A percentile compares a stretch with the other conserved stretches of the same genome.
phyloP scores from a whole-genome alignment of 2,888 invertebrate species.

The Bellardia bayeri region DNA sequence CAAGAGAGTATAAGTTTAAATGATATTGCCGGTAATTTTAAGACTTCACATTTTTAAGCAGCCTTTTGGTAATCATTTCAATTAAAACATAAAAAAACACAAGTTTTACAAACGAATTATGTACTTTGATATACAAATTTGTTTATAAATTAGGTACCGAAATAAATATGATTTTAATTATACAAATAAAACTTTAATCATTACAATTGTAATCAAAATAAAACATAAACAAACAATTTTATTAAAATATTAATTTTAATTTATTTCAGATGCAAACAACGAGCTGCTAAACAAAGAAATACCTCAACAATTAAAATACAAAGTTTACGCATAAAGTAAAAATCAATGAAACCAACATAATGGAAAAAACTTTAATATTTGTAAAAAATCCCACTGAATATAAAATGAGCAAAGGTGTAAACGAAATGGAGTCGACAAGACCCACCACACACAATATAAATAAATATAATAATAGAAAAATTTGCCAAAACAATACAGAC shows the following conservation, averaged over 20 bases:
- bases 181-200: too few relatives aligned
- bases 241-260: neutral
- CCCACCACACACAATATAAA: slow-evolving; percentile 13
- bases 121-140: too few relatives aligned
- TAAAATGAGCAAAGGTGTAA: slow-evolving; percentile 18
- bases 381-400: slow-evolving; percentile 32
- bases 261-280: slow-evolving; percentile 20
- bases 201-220: too few relatives aligned
- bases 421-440: neutral
- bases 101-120: too few relatives aligned
- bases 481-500: neutral
- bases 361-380: slow-evolving; percentile 34
- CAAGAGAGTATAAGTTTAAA: too few relatives aligned
- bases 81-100: too few relatives aligned
- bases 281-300: neutral
- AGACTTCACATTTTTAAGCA: too few relatives aligned
- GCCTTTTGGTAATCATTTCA: too few relatives aligned
- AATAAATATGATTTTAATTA: too few relatives aligned
- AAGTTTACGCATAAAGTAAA: neutral
- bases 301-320: neutral
- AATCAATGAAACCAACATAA: slow-evolving; percentile 4
- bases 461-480: slow-evolving; percentile 32
- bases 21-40: too few relatives aligned
- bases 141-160: too few relatives aligned
- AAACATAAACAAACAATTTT: too few relatives aligned